Evolutionary conservation across 2,888 invertebrate genomes (phyloP).

Genomic region (Euzophera pinguis): DNA sequence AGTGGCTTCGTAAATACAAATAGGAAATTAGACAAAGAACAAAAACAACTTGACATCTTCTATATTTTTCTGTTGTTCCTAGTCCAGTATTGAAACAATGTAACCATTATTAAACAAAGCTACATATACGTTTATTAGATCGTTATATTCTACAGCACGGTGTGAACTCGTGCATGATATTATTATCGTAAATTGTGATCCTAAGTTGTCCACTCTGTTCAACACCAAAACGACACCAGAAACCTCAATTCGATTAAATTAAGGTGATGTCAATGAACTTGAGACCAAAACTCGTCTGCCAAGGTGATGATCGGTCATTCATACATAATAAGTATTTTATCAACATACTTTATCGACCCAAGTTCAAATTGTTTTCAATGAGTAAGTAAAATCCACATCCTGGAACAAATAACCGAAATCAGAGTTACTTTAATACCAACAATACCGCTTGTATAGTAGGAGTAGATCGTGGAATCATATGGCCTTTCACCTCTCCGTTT

Average conservation of each 20-base stretch:
- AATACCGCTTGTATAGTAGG: neutral
- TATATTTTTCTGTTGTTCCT: no score
- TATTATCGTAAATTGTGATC: neutral
- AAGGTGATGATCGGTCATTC: slow-evolving; percentile 27
- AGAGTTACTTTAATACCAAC: neutral
- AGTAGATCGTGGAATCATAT: slow-evolving; percentile 18
- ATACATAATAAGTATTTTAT: slow-evolving; percentile 18
- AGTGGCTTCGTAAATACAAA: no score
- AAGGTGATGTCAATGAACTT: slow-evolving; percentile 20
- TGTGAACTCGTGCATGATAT: neutral
- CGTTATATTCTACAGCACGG: neutral
- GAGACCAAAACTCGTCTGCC: slow-evolving; percentile 12
- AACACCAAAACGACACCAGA: neutral
- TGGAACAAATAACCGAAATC: no score
- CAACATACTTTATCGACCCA: neutral
- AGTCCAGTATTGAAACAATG: no score
- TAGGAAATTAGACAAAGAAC: no score
- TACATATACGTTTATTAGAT: neutral
- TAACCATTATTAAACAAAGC: neutral
- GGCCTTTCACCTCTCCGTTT: slow-evolving; percentile 33
- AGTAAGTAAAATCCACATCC: no score
- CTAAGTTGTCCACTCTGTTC: neutral
- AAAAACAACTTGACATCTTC: no score
- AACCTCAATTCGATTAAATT: neutral
- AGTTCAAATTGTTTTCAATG: no score